Percentiles rank a stretch among this genome's conserved stretches.
phyloP scores from a whole-genome alignment of 2,113 vertebrate species.

The Passer domesticus region DNA sequence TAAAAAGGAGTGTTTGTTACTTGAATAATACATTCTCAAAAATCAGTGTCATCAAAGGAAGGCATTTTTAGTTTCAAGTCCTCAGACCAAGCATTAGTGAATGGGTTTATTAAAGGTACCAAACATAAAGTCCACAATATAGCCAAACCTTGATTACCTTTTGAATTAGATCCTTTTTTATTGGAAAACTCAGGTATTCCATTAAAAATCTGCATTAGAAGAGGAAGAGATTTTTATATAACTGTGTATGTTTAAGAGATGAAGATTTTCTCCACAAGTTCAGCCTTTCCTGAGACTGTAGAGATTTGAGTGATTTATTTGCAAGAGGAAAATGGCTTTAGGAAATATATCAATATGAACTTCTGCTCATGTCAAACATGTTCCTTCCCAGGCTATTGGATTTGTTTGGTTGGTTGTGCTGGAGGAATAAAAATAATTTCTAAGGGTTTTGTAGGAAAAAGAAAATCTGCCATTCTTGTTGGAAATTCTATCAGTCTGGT shows the following conservation, averaged over 20 bases:
- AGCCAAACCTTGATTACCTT: neutral
- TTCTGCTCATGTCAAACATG: neutral
- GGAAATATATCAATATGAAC: neutral
- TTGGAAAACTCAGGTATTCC: neutral
- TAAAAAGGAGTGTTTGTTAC: neutral
- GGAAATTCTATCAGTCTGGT: neutral
- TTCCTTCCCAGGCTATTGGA: neutral
- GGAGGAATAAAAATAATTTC: neutral
- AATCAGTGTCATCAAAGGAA: neutral
- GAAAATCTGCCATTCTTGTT: neutral
- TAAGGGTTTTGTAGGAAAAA: neutral
- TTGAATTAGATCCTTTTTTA: neutral
- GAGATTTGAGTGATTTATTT: neutral
- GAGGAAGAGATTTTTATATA: constrained; percentile 7
- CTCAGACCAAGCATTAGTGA: neutral
- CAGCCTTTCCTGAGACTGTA: neutral
- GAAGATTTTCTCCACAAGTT: neutral
- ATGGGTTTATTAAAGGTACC: neutral
- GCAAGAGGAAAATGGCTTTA: neutral
- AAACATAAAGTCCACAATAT: neutral
- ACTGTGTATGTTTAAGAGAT: neutral
- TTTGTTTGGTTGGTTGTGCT: neutral
- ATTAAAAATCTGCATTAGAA: constrained; percentile 37
- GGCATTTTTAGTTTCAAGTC: neutral
- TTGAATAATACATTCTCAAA: neutral